Evolutionary conservation across 2,888 invertebrate species (phyloP).

Genomic region (Lithophane socia): DNA sequence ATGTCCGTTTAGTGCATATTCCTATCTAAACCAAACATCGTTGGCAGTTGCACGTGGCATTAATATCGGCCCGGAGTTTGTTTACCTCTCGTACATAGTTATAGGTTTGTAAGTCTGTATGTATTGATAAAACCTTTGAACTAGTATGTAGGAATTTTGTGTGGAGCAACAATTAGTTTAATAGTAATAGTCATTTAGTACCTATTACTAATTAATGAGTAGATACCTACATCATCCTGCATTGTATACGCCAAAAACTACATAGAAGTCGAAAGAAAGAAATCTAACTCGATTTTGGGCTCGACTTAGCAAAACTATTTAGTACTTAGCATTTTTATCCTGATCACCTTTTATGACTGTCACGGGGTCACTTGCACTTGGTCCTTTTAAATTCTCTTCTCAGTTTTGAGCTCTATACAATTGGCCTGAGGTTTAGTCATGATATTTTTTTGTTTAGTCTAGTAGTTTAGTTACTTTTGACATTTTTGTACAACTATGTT

Average conservation of each 20-base stretch:
- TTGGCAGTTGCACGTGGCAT: slow-evolving; percentile 59
- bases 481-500: not conserved
- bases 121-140: slow-evolving; percentile 54
- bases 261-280: not conserved
- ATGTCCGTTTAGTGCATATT: slow-evolving; percentile 42
- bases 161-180: slow-evolving; percentile 1
- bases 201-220: not conserved
- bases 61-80: slow-evolving; percentile 63
- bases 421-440: not conserved
- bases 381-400: not conserved
- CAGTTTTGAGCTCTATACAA: not conserved
- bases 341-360: not conserved
- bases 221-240: not conserved
- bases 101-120: slow-evolving; percentile 18
- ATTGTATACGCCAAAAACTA: not conserved
- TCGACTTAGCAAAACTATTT: not conserved
- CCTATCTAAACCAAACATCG: slow-evolving; percentile 52
- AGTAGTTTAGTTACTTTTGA: not conserved
- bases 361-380: not conserved
- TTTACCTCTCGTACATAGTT: slow-evolving; percentile 58
- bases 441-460: not conserved
- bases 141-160: slow-evolving; percentile 14
- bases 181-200: not conserved
- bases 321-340: not conserved
- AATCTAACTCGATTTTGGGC: not conserved